Conservation (phyloP, 2,797 vertebrate genomes). For the Spinus olivaceus region DNA sequence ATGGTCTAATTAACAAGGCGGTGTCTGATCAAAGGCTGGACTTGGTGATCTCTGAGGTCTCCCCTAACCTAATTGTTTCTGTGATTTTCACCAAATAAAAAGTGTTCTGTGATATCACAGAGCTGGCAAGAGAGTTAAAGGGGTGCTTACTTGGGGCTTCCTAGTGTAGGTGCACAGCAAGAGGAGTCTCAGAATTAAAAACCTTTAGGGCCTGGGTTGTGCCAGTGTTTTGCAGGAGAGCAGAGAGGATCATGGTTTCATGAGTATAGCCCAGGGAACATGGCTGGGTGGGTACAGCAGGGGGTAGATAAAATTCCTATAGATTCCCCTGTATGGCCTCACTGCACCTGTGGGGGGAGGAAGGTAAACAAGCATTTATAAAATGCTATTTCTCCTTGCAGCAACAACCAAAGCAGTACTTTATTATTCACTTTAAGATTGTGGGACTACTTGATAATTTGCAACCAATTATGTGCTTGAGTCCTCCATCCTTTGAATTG, state of each 20-base stretch:
- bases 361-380: background rate
- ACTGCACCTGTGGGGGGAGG: background rate
- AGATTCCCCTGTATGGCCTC: background rate
- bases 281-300: background rate
- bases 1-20: too few relatives aligned
- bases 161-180: too few relatives aligned
- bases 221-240: background rate
- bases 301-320: rapidly evolving
- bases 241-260: background rate
- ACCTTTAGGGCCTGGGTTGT: background rate
- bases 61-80: too few relatives aligned
- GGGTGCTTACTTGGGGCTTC: too few relatives aligned
- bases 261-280: background rate
- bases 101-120: too few relatives aligned
- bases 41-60: too few relatives aligned
- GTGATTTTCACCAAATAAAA: too few relatives aligned
- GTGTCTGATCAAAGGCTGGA: too few relatives aligned
- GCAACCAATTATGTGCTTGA: background rate
- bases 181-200: too few relatives aligned
- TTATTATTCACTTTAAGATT: background rate
- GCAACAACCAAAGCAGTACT: background rate
- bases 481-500: background rate
- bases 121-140: too few relatives aligned
- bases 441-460: background rate
- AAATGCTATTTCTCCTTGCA: background rate